These are phyloP conservation scores for Lycia hirtaria DNA, from an alignment of 2,888 invertebrate genomes.

Conservation along the genomic window DNA sequence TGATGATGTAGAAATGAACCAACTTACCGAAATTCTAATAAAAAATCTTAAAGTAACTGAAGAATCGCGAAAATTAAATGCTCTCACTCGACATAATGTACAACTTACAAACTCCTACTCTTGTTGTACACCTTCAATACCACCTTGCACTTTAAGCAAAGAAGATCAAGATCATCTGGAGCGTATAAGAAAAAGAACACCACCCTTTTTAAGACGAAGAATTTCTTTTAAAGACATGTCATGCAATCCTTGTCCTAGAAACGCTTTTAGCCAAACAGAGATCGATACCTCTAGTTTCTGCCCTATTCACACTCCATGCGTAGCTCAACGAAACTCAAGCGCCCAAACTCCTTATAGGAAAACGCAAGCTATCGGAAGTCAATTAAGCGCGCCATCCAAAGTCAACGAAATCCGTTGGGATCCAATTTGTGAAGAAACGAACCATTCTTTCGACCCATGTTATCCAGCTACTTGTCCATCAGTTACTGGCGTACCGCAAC, in stretches of 20 bases:
- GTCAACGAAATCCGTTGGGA: constrained; percentile 63
- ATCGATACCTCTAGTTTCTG: constrained; percentile 7
- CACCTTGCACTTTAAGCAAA: constrained; percentile 48
- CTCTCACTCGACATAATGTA: constrained; percentile 33
- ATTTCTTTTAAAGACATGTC: constrained; percentile 39
- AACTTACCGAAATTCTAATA: constrained; percentile 45
- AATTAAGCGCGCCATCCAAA: constrained; percentile 44
- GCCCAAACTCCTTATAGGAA: constrained; percentile 12
- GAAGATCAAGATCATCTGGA: constrained; percentile 56
- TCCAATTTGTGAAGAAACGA: constrained; percentile 31
- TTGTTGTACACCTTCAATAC: constrained; percentile 27
- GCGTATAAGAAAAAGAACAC: constrained; percentile 49
- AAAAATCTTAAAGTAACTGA: constrained; percentile 48
- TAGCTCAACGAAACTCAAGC: constrained; percentile 18
- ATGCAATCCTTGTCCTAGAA: constrained; percentile 42
- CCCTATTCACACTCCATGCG: background rate
- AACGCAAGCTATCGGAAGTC: constrained; percentile 29
- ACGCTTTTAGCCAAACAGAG: constrained; percentile 53
- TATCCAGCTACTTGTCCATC: background rate
- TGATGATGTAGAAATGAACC: constrained; percentile 34
- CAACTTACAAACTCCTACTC: constrained; percentile 4
- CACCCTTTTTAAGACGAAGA: constrained; percentile 15
- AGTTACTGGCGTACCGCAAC: constrained; percentile 10
- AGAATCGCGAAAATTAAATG: constrained; percentile 45
- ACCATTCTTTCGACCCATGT: background rate